These are phyloP conservation scores for Lophura nycthemera DNA, from an alignment of 2,113 vertebrate species.

Conservation along the genomic window DNA sequence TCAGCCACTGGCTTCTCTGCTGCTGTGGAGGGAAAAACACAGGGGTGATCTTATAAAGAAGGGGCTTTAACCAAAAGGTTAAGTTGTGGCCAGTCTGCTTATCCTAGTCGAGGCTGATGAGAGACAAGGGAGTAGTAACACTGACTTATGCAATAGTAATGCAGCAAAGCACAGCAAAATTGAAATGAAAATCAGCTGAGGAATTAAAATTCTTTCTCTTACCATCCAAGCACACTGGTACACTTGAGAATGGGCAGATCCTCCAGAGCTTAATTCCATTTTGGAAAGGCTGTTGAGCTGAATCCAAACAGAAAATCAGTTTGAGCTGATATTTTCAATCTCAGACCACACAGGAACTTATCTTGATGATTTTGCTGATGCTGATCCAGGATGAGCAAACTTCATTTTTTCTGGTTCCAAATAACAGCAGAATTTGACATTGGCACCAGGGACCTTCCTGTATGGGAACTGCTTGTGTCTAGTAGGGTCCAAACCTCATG, in stretches of 20 bases:
- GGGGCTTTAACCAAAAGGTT: background rate
- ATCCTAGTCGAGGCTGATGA: background rate
- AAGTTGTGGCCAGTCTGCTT: background rate
- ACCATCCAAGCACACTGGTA: background rate
- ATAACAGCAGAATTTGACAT: background rate
- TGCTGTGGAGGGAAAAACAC: background rate
- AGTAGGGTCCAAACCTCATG: background rate
- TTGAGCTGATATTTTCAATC: background rate
- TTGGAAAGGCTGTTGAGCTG: background rate
- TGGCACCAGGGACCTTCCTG: background rate
- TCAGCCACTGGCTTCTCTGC: background rate
- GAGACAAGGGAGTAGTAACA: background rate
- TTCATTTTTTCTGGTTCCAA: background rate
- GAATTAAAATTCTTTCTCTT: background rate
- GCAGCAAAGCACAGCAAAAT: background rate
- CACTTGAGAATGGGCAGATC: background rate
- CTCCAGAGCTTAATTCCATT: background rate
- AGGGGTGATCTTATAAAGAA: background rate
- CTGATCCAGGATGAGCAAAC: conserved; percentile 31
- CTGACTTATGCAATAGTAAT: background rate
- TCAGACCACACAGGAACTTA: conserved; percentile 22
- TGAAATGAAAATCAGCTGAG: background rate
- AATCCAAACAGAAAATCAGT: background rate
- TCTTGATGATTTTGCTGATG: conserved; percentile 11
- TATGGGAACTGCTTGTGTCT: background rate